Percentiles rank a stretch among this genome's conserved stretches.
These are phyloP conservation scores for Sialia sialis DNA, from an alignment of 2,113 vertebrate genomes.

Conservation along the genomic window DNA sequence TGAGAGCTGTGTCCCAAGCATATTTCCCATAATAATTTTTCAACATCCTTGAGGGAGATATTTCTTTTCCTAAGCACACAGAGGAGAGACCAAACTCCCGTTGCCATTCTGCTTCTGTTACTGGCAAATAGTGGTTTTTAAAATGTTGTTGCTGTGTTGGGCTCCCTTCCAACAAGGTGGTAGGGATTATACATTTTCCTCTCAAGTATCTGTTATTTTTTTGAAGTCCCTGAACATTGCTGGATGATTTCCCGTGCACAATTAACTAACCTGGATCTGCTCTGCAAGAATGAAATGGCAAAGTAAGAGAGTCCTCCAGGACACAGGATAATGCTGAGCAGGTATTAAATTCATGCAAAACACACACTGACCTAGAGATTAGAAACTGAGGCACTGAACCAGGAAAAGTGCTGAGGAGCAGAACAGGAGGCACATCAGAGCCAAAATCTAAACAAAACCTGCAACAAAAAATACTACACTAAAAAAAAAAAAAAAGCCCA, in stretches of 20 bases:
- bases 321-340: neutral
- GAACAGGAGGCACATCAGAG: neutral
- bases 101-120: neutral
- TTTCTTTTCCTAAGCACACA: neutral
- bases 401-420: constrained; percentile 30
- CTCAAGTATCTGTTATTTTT: neutral
- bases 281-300: neutral
- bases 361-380: neutral
- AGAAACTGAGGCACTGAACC: constrained; percentile 35
- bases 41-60: neutral
- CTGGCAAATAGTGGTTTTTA: neutral
- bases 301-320: neutral
- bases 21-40: neutral
- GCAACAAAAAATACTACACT: neutral
- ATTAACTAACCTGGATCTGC: neutral
- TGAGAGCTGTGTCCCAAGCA: neutral
- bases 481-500: neutral
- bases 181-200: neutral
- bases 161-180: neutral
- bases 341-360: constrained; percentile 45
- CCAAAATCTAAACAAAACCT: neutral
- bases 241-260: neutral
- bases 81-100: neutral
- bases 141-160: neutral
- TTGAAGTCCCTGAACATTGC: neutral